phyloP scores from a whole-genome alignment of 2,888 invertebrate species.

The Epirrita christyi region DNA sequence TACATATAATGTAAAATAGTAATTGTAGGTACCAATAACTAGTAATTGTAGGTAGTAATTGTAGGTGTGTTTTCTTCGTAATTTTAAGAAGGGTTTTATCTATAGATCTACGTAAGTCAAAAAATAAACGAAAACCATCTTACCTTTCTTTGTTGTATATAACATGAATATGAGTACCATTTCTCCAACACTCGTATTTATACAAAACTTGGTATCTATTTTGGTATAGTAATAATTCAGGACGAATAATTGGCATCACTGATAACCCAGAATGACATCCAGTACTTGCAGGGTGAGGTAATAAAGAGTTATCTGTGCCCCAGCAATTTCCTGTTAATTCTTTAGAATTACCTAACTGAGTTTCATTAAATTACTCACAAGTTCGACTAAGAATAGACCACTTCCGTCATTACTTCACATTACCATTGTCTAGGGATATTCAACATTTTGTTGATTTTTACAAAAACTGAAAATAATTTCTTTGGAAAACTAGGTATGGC shows the following conservation, averaged over 20 bases:
- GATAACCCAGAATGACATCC: constrained; percentile 39
- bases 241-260: constrained; percentile 26
- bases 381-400: too few relatives aligned
- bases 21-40: too few relatives aligned
- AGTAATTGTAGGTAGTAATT: too few relatives aligned
- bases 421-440: too few relatives aligned
- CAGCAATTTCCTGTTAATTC: constrained; percentile 27
- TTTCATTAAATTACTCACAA: neutral
- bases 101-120: neutral
- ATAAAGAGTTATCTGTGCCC: constrained; percentile 27
- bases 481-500: too few relatives aligned
- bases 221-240: constrained; percentile 34
- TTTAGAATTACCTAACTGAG: neutral
- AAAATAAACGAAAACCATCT: constrained; percentile 22
- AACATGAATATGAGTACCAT: constrained; percentile 8
- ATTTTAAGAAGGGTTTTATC: too few relatives aligned
- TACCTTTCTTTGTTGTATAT: constrained; percentile 9
- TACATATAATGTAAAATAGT: too few relatives aligned
- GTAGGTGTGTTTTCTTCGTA: too few relatives aligned
- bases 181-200: constrained; percentile 34
- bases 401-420: too few relatives aligned
- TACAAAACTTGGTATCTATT: constrained; percentile 41
- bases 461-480: too few relatives aligned
- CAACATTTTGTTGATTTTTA: too few relatives aligned
- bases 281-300: constrained; percentile 24